Evolutionary conservation across 2,888 invertebrate species (phyloP).

Genomic region (Acrobasis repandana): DNA sequence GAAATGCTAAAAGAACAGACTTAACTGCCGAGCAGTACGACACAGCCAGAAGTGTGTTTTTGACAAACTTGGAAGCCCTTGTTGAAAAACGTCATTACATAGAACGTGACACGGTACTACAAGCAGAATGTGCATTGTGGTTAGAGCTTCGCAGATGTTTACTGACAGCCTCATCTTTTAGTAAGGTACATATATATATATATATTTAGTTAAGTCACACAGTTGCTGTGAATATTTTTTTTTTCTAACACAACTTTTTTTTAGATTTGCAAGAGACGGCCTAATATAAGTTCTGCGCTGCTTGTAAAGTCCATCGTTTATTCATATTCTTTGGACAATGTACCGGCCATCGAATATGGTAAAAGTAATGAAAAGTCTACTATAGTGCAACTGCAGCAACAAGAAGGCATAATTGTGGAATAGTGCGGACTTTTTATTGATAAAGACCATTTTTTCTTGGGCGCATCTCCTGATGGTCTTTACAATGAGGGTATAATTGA

Average conservation of each 20-base stretch:
- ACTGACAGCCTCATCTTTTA: conserved; percentile 26
- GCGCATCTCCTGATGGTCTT: conserved; percentile 21
- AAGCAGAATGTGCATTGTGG: conserved; percentile 25
- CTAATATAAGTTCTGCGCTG: conserved; percentile 22
- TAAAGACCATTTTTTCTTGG: conserved; percentile 24
- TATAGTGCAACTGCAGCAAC: conserved; percentile 20
- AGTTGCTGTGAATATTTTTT: background rate
- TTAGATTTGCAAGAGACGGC: conserved; percentile 20
- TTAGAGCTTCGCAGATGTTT: conserved; percentile 23
- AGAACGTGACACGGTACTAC: conserved; percentile 22
- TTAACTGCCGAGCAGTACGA: too few relatives aligned
- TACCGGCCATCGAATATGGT: conserved; percentile 25
- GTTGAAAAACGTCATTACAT: conserved; percentile 16
- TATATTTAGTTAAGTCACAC: background rate
- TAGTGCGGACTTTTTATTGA: conserved; percentile 30
- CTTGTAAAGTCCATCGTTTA: conserved; percentile 27
- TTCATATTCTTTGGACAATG: conserved; percentile 16
- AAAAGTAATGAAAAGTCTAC: conserved; percentile 25
- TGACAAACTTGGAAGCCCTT: background rate
- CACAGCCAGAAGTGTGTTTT: too few relatives aligned
- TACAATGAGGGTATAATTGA: conserved; percentile 12
- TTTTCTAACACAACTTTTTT: background rate
- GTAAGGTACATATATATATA: conserved; percentile 14
- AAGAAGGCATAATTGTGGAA: conserved; percentile 21
- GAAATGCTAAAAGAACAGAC: too few relatives aligned